Evolutionary conservation across 2,888 invertebrate species (phyloP).

Genomic region (Leucophora obtusa): DNA sequence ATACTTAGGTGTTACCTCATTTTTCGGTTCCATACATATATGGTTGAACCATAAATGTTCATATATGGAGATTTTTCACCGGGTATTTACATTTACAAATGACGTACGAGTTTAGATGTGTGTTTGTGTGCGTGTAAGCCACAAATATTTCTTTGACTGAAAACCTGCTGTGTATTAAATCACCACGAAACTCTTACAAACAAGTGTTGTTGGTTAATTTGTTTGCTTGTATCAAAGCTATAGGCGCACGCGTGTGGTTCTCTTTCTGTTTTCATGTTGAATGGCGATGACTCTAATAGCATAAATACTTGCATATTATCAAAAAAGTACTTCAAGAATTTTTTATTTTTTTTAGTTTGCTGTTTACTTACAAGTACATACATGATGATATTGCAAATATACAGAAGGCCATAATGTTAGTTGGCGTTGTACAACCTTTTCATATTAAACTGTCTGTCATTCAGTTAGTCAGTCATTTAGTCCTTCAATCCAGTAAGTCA

Average conservation of each 20-base stretch:
- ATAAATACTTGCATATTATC: too few relatives aligned
- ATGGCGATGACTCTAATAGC: too few relatives aligned
- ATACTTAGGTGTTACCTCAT: too few relatives aligned
- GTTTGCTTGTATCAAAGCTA: not conserved
- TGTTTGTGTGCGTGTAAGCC: not conserved
- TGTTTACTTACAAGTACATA: too few relatives aligned
- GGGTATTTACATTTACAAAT: not conserved
- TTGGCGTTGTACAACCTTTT: not conserved
- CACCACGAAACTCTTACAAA: not conserved
- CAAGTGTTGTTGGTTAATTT: not conserved
- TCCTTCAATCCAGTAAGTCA: constrained; percentile 1
- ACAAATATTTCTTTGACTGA: not conserved
- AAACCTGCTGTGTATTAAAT: not conserved
- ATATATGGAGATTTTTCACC: too few relatives aligned
- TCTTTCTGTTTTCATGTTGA: not conserved
- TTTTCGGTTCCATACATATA: too few relatives aligned
- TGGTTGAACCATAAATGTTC: too few relatives aligned
- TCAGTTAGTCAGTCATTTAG: constrained; percentile 18
- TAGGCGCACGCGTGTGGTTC: constrained; percentile 22
- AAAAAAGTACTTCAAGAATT: not conserved
- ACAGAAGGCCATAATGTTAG: not conserved
- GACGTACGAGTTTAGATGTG: not conserved
- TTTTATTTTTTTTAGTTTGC: not conserved
- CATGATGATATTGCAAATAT: not conserved
- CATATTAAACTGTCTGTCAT: not conserved